phyloP scores from a whole-genome alignment of 2,888 invertebrate species.

The Venusia cambrica region DNA sequence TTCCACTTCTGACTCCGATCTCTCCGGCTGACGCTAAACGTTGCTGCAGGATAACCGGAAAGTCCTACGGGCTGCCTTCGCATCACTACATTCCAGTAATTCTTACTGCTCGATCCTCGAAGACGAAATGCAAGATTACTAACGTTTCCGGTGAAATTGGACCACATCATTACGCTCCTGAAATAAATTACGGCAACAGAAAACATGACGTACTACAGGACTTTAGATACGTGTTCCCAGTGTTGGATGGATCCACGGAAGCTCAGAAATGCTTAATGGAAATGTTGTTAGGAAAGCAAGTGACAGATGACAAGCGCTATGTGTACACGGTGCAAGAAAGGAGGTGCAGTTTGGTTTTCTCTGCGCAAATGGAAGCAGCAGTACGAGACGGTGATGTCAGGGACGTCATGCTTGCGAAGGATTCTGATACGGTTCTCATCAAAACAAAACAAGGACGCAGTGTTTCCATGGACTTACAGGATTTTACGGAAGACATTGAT shows the following conservation, averaged over 20 bases:
- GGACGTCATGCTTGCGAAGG: conserved; percentile 88
- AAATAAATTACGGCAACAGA: conserved; percentile 83
- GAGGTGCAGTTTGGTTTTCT: conserved; percentile 87
- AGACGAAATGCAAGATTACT: conserved; percentile 84
- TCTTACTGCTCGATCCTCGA: conserved; percentile 73
- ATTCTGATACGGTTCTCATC: conserved; percentile 87
- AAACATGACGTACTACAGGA: conserved; percentile 85
- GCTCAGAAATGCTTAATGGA: conserved; percentile 83
- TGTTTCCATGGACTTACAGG: conserved; percentile 86
- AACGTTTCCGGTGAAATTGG: conserved; percentile 82
- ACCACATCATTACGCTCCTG: conserved; percentile 82
- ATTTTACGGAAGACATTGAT: conserved; percentile 79
- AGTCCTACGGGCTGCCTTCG: conserved; percentile 86
- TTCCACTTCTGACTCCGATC: conserved; percentile 89
- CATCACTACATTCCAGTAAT: conserved; percentile 91
- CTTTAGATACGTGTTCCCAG: conserved; percentile 88
- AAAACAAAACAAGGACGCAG: conserved; percentile 87
- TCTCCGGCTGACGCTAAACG: conserved; percentile 91
- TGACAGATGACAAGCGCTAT: conserved; percentile 82
- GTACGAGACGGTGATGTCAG: conserved; percentile 88
- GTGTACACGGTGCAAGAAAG: conserved; percentile 89
- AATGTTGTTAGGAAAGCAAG: conserved; percentile 81
- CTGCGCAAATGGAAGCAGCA: conserved; percentile 87
- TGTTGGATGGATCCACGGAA: conserved; percentile 85
- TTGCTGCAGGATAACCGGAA: conserved; percentile 89